A percentile compares a stretch with the other conserved stretches of the same genome.
These are phyloP conservation scores for Drosophila repletoides DNA, from an alignment of 1,140 invertebrate species.

Conservation along the genomic window DNA sequence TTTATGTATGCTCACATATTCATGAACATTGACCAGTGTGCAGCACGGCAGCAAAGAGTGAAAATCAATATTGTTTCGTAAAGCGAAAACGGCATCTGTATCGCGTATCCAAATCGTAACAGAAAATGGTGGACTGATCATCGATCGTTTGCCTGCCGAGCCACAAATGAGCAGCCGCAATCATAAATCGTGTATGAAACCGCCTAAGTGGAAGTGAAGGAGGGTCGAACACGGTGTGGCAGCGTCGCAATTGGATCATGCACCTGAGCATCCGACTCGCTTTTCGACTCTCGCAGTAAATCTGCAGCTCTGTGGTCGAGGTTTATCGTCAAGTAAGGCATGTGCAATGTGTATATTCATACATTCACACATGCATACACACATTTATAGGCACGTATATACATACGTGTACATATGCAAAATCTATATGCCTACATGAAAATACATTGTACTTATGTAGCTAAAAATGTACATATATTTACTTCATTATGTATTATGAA, in stretches of 20 bases:
- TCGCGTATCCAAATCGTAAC: constrained; percentile 62
- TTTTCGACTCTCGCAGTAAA: constrained; percentile 58
- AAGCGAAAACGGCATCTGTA: constrained; percentile 67
- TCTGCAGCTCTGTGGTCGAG: constrained; percentile 27
- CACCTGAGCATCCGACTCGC: constrained; percentile 77
- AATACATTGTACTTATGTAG: background rate
- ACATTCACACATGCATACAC: background rate
- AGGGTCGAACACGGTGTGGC: constrained; percentile 52
- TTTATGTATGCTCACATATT: constrained; percentile 27
- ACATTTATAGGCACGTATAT: background rate
- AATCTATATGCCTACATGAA: background rate
- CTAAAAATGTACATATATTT: background rate
- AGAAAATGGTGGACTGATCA: constrained; percentile 72
- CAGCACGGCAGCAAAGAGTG: constrained; percentile 58
- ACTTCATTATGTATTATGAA: too few species aligned
- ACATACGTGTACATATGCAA: background rate
- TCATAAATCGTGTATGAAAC: constrained; percentile 79
- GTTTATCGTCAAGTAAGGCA: background rate
- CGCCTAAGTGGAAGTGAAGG: constrained; percentile 68
- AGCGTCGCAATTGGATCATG: constrained; percentile 75
- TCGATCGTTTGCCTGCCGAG: constrained; percentile 56
- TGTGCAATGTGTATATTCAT: background rate
- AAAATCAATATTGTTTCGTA: constrained; percentile 74
- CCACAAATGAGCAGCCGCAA: constrained; percentile 59
- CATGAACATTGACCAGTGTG: constrained; percentile 42